A percentile compares a stretch with the other conserved stretches of the same genome.
These are phyloP conservation scores for Pseudomyrmex pallidus DNA, from an alignment of 1,140 invertebrate genomes.

Conservation along the genomic window DNA sequence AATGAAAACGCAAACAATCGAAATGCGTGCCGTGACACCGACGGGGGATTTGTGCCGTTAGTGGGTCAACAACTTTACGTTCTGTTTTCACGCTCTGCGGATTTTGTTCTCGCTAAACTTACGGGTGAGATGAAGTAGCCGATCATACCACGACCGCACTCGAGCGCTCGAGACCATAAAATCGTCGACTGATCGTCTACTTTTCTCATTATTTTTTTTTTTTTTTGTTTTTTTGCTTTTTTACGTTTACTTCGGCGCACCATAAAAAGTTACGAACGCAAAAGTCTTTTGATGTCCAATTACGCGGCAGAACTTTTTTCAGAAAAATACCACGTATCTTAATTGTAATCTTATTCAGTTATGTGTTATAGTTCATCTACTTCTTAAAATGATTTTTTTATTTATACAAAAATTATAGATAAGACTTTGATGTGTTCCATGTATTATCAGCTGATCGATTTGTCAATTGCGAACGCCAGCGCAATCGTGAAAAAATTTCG, in stretches of 20 bases:
- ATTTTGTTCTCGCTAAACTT: slow-evolving; percentile 58
- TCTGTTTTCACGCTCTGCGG: slow-evolving; percentile 57
- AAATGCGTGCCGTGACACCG: slow-evolving; percentile 54
- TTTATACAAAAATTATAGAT: too few species aligned
- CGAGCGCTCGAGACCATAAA: neutral
- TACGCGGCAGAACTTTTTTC: neutral
- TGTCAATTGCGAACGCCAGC: too few species aligned
- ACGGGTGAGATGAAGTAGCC: slow-evolving; percentile 31
- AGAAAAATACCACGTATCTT: too few species aligned
- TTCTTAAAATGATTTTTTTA: too few species aligned
- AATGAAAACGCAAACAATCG: slow-evolving; percentile 50
- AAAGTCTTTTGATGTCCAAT: neutral
- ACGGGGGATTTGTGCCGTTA: slow-evolving; percentile 60
- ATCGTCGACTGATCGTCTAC: neutral
- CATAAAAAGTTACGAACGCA: neutral
- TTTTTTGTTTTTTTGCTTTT: too few species aligned
- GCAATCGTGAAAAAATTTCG: neutral
- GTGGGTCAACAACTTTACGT: slow-evolving; percentile 58
- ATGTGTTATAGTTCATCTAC: too few species aligned
- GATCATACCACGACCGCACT: neutral
- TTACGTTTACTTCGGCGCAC: neutral
- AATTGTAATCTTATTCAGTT: too few species aligned
- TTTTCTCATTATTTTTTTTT: neutral
- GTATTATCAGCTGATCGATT: neutral
- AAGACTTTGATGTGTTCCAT: too few species aligned